phyloP scores from a whole-genome alignment of 2,113 vertebrate genomes.

The Herpailurus yagouaroundi region DNA sequence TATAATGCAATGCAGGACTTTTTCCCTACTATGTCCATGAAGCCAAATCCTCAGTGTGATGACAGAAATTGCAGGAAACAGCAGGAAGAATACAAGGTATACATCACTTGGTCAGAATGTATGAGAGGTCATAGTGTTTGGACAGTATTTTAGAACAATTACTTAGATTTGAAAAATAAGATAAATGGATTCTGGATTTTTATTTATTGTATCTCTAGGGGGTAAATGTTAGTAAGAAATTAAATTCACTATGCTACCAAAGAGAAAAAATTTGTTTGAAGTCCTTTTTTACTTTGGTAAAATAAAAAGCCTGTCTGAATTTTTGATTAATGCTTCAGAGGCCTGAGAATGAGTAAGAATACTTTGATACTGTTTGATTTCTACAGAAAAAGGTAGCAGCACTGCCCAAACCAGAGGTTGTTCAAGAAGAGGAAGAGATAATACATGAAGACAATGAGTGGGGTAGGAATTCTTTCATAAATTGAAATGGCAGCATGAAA shows the following conservation, averaged over 20 bases:
- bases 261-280: constrained; percentile 27
- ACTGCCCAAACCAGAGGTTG: constrained; percentile 87
- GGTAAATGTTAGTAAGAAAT: neutral
- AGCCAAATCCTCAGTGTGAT: constrained; percentile 94
- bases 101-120: neutral
- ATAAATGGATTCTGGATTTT: constrained; percentile 26
- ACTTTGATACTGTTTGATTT: constrained; percentile 32
- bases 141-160: neutral
- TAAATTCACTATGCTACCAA: neutral
- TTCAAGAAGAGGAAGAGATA: constrained; percentile 86
- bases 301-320: constrained; percentile 12
- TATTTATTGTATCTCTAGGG: neutral
- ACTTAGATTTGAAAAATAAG: constrained; percentile 4
- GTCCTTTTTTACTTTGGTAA: constrained; percentile 34
- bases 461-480: constrained; percentile 85
- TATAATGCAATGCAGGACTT: constrained; percentile 99
- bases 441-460: constrained; percentile 96
- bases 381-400: constrained; percentile 89
- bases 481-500: neutral
- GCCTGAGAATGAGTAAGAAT: neutral
- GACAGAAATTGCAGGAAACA: constrained; percentile 93
- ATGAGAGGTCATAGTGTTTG: neutral
- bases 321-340: constrained; percentile 20
- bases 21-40: constrained; percentile 97
- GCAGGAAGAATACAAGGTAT: constrained; percentile 93